Conservation (phyloP, 2,113 vertebrate species). For the Brevimyrus niger region DNA sequence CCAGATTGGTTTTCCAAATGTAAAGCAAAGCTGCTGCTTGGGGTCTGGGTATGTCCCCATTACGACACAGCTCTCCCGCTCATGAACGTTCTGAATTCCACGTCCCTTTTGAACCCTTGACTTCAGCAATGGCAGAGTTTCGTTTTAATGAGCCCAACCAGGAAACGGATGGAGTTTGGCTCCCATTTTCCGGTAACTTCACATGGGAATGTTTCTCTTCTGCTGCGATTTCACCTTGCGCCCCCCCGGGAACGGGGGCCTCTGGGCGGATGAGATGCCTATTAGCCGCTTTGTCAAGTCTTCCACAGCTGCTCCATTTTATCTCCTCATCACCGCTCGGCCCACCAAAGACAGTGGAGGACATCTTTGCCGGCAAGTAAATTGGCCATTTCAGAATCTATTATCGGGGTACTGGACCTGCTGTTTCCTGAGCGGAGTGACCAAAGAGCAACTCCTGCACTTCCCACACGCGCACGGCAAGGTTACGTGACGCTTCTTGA, state of each 20-base stretch:
- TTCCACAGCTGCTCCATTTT: background rate
- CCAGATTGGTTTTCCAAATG: background rate
- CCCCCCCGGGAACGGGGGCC: background rate
- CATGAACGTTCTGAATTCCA: background rate
- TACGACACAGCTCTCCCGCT: background rate
- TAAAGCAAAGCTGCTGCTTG: background rate
- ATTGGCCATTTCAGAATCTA: conserved; percentile 18
- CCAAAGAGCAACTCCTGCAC: background rate
- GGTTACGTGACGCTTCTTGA: background rate
- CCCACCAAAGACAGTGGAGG: conserved; percentile 6
- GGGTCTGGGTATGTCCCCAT: background rate
- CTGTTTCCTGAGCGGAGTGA: conserved; percentile 11
- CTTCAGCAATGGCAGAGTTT: background rate
- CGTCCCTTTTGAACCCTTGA: background rate
- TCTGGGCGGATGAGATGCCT: background rate
- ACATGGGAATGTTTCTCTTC: background rate
- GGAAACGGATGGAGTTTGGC: background rate
- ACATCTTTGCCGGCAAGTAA: background rate
- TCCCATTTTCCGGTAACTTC: background rate
- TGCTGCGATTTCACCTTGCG: background rate
- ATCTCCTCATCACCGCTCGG: background rate
- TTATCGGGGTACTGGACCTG: conserved; percentile 11
- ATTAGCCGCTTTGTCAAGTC: background rate
- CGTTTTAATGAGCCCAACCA: background rate
- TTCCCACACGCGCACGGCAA: background rate